Conservation (phyloP, 2,888 invertebrate species). For the Ophonus ardosiacus region DNA sequence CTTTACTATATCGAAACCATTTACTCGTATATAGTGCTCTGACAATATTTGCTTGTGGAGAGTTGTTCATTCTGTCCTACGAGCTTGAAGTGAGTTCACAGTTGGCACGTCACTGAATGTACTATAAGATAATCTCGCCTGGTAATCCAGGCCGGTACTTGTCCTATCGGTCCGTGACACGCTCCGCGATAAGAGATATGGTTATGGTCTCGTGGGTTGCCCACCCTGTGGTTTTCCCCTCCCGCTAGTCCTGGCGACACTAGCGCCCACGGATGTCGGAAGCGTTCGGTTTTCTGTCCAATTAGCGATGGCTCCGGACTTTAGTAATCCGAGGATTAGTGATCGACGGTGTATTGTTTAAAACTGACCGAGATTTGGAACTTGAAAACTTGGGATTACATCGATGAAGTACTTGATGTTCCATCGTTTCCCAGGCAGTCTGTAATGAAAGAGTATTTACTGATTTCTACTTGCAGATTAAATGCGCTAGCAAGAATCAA, state of each 20-base stretch:
- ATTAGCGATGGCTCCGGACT: slow-evolving; percentile 58
- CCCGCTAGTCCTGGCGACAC: not conserved
- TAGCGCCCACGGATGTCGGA: slow-evolving; percentile 26
- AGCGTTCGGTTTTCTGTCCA: slow-evolving; percentile 61
- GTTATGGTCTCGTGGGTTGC: slow-evolving; percentile 38
- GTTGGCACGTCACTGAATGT: slow-evolving; percentile 38
- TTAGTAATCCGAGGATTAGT: slow-evolving; percentile 54
- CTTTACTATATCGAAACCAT: too few species aligned
- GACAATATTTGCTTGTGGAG: not conserved
- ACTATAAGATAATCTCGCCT: slow-evolving; percentile 36
- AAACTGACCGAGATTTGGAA: slow-evolving; percentile 45
- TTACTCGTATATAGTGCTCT: too few species aligned
- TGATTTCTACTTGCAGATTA: slow-evolving; percentile 20
- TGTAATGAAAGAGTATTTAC: slow-evolving; percentile 20
- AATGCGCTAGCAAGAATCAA: not conserved
- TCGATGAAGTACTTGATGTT: slow-evolving; percentile 18
- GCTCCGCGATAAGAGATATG: slow-evolving; percentile 61
- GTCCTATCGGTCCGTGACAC: slow-evolving; percentile 57
- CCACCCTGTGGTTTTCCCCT: not conserved
- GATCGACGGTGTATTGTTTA: slow-evolving; percentile 54
- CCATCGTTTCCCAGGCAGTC: slow-evolving; percentile 1
- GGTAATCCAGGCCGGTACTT: slow-evolving; percentile 44
- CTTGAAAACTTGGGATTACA: slow-evolving; percentile 41
- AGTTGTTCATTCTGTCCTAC: not conserved
- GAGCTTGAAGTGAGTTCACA: not conserved